These are phyloP conservation scores for Furcifer pardalis DNA, from an alignment of 2,797 vertebrate species.

Conservation along the genomic window DNA sequence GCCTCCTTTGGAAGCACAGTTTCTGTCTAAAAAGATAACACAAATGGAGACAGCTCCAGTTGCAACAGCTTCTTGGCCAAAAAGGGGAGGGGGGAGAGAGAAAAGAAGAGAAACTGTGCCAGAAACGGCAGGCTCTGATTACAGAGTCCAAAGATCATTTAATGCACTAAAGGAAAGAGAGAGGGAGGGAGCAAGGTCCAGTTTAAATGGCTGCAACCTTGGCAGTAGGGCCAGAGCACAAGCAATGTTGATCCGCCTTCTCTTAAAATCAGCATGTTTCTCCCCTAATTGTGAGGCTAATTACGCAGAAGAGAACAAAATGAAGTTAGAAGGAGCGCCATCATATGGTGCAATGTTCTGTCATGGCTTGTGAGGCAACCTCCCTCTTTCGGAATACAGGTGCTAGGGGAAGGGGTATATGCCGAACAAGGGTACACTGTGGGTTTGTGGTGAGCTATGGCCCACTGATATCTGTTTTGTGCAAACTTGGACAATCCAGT, in stretches of 20 bases:
- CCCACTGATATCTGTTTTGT: background rate
- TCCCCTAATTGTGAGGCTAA: background rate
- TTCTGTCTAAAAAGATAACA: slow-evolving; percentile 44
- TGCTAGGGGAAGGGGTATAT: background rate
- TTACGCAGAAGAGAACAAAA: background rate
- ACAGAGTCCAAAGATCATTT: slow-evolving; percentile 83
- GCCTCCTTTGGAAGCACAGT: slow-evolving; percentile 43
- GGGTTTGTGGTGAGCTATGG: background rate
- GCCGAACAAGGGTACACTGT: background rate
- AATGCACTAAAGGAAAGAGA: slow-evolving; percentile 66
- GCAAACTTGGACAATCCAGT: background rate
- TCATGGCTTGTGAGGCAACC: background rate
- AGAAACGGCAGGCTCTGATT: slow-evolving; percentile 65
- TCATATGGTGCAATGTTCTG: background rate
- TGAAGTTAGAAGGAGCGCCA: background rate
- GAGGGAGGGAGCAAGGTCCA: slow-evolving; percentile 77
- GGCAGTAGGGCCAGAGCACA: slow-evolving; percentile 16
- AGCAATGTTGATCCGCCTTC: slow-evolving; percentile 40
- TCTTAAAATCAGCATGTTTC: slow-evolving; percentile 31
- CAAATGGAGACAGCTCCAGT: slow-evolving; percentile 62
- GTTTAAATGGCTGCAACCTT: slow-evolving; percentile 65
- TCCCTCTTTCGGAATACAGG: background rate
- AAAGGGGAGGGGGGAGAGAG: background rate
- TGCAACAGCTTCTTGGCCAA: slow-evolving; percentile 63
- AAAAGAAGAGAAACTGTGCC: slow-evolving; percentile 40